These are phyloP conservation scores for Zosterops lateralis DNA, from an alignment of 2,113 vertebrate genomes.

Conservation along the genomic window DNA sequence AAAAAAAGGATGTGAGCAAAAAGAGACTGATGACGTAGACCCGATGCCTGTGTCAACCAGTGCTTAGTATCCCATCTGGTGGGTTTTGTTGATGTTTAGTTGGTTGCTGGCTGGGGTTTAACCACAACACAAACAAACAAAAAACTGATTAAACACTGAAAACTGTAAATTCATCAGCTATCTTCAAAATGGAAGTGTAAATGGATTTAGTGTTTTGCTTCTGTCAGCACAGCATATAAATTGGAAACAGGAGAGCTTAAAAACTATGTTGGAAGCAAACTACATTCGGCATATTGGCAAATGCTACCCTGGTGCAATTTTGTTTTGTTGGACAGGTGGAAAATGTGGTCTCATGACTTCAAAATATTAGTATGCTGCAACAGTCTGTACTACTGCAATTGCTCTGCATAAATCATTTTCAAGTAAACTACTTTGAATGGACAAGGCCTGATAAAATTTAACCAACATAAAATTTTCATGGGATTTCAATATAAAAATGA, in stretches of 20 bases:
- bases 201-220: not conserved
- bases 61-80: not conserved
- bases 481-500: not conserved
- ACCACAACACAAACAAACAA: not conserved
- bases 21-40: not conserved
- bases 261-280: not conserved
- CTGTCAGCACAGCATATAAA: not conserved
- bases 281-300: not conserved
- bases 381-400: not conserved
- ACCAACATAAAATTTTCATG: not conserved
- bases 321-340: not conserved
- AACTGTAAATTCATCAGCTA: not conserved
- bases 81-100: not conserved
- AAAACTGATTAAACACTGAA: not conserved
- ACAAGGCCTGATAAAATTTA: not conserved
- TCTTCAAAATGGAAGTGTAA: not conserved
- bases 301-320: not conserved
- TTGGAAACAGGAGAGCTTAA: not conserved
- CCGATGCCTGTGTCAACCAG: not conserved
- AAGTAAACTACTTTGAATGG: not conserved
- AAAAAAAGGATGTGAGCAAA: not conserved
- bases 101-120: not conserved
- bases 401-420: not conserved
- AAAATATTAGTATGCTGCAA: not conserved
- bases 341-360: not conserved